phyloP scores from a whole-genome alignment of 2,797 vertebrate species.

The Malacoraja senta region DNA sequence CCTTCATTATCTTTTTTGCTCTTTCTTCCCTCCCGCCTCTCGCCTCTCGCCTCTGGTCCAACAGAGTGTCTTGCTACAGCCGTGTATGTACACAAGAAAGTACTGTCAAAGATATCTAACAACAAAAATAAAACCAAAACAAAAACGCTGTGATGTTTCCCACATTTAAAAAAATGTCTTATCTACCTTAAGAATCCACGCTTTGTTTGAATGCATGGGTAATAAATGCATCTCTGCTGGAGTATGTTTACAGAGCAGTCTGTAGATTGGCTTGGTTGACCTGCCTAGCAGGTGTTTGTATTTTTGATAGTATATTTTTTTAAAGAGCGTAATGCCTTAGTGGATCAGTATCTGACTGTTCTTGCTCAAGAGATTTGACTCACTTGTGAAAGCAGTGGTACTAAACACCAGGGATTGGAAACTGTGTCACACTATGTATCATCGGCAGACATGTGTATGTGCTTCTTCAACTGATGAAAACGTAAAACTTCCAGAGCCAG shows the following conservation, averaged over 20 bases:
- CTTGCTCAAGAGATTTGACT: constrained; percentile 21
- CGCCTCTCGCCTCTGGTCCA: background rate
- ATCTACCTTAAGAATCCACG: background rate
- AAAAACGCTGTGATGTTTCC: background rate
- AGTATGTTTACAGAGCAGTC: background rate
- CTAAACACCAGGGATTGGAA: background rate
- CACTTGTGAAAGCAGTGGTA: background rate
- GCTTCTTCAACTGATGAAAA: background rate
- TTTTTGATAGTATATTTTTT: background rate
- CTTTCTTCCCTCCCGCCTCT: too few species aligned
- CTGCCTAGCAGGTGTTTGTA: background rate
- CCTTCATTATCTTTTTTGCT: too few species aligned
- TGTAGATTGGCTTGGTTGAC: background rate
- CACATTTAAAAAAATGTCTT: background rate
- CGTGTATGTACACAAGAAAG: too few species aligned
- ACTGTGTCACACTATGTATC: background rate
- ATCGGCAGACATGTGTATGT: background rate
- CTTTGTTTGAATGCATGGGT: background rate
- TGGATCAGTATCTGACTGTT: background rate
- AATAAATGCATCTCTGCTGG: background rate
- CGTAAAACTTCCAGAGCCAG: background rate
- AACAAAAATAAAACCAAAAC: background rate
- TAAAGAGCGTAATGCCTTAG: background rate
- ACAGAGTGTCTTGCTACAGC: background rate
- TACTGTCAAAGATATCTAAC: background rate